Evolutionary conservation across 1,140 invertebrate genomes (phyloP), one percentile per base, ranked within the genome.

Genomic region (Trichonephila inaurata): DNA sequence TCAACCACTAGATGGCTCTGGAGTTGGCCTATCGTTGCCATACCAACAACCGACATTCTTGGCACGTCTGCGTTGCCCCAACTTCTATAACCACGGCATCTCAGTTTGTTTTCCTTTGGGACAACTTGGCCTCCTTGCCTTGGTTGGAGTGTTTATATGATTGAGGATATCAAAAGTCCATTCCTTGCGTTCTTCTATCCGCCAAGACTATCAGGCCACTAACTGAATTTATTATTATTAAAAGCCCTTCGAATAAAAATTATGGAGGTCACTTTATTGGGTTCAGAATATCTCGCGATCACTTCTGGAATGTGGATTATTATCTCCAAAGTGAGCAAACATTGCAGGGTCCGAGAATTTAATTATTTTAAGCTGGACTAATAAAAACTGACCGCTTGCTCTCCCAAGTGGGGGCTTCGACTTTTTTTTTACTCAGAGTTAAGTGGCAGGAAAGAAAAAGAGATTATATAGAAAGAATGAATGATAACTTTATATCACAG

Each of bases 191-290:
- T 86, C 83, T 85, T 92, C 62, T 12, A 33, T 0, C 90, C 21
- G 81, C 90, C n/a, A 44, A 61, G 12, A 16, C 89, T 91, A 92
- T 92, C n/a, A 66, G 8, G 33, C n/a, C n/a, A 44, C 82, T 92
- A 92, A 92, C 83, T 92, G 91, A 92, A 92, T 86, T 92, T 92
- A 92, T 92, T 87, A 92, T 92, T 92, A 92, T 87, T 87, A 92
- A 92, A 87, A 87, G 83, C 44, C 64, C 28, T 87, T 87, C 82
- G 51, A 72, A 92, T 92, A 87, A 92, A 92, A 92, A 87, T 92
- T 92, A 92, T 87, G 60, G 61, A 61, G 91, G 83, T 64, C 21
- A 61, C 44, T 92, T 92, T 86, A 69, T 72, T 92, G 82, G 83
- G 77, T n/a, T 60, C 62, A 14, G 14, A 60, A 60, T 51, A 66